Percentiles rank a stretch among this genome's conserved stretches.
Conservation (phyloP, 2,113 vertebrate genomes). For the Gorsachius goisagi region DNA sequence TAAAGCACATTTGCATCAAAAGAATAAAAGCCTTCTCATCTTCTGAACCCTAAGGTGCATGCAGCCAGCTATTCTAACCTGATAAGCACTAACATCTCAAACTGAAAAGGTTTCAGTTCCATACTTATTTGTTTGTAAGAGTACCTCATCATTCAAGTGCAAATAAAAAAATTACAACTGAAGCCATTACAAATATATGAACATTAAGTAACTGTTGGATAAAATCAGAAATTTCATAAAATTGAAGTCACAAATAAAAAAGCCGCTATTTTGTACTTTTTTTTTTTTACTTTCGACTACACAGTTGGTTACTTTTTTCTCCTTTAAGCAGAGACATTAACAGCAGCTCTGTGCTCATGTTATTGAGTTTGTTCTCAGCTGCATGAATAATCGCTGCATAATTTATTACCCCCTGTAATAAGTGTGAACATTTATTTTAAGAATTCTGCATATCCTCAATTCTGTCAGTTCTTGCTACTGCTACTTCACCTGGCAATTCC, state of each 20-base stretch:
- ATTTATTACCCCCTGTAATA: slow-evolving; percentile 7
- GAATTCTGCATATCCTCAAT: not conserved
- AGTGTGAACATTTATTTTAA: slow-evolving; percentile 3
- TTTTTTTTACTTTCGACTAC: not conserved
- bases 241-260: not conserved
- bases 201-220: not conserved
- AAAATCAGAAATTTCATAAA: not conserved
- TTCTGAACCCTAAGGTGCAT: not conserved
- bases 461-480: not conserved
- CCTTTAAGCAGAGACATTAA: not conserved
- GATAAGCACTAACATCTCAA: not conserved
- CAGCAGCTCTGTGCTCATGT: not conserved
- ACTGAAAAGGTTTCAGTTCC: not conserved
- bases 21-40: not conserved
- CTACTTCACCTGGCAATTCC: not conserved
- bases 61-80: not conserved
- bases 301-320: not conserved
- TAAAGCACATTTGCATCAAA: not conserved
- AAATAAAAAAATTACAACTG: not conserved
- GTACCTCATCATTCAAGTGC: not conserved
- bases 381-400: not conserved
- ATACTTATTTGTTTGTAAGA: not conserved
- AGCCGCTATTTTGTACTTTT: not conserved
- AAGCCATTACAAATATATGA: not conserved
- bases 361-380: not conserved